Base-by-base conservation (phyloP, 2,113 vertebrate species). In the Proteles cristata region DNA sequence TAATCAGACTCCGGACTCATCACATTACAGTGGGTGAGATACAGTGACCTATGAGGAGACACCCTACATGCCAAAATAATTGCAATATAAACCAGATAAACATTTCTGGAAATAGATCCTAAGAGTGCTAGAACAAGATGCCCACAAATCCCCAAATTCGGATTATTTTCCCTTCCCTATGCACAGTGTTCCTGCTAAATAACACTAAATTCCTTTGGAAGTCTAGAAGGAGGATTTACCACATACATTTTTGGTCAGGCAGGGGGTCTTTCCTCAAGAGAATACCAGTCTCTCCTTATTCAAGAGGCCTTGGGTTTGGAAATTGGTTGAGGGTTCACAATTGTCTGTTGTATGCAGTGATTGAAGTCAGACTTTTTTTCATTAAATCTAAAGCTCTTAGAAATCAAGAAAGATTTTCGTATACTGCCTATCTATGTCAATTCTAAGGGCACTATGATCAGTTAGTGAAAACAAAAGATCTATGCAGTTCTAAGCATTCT, bases 321-420 rank as follows among this genome's bases (percentile, higher is more conserved):
- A 82, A 35, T 68, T 69, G 55, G 2, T 14, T 58, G 35, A 96
- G 35, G 65, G 39, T n/a, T 45, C 33, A 81, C 73, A 80, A n/a
- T 66, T 77, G 26, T 93, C 53, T 65, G 5, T 48, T 73, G 23
- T 43, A 39, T 43, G 63, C 33, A 53, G 68, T 82, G 48, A 82
- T 87, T 92, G 69, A 71, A 76, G 53, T 88, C 31, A 83, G 76
- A 90, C 1, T 43, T 94, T 77, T 69, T 69, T 93, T 55, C 81
- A 61, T 90, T 90, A 90, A 63, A 82, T 45, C 65, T 69, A 79
- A 65, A 79, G 45, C 23, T 58, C 66, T 94, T 86, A 76, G 48
- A 88, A 68, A 95, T 76, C 39, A 81, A 81, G 65, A 43, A 81
- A 81, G 63, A 68, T 48, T 90, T 81, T 85, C 74, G 19, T 84